phyloP scores from a whole-genome alignment of 2,113 vertebrate species.

The Pedetes capensis region DNA sequence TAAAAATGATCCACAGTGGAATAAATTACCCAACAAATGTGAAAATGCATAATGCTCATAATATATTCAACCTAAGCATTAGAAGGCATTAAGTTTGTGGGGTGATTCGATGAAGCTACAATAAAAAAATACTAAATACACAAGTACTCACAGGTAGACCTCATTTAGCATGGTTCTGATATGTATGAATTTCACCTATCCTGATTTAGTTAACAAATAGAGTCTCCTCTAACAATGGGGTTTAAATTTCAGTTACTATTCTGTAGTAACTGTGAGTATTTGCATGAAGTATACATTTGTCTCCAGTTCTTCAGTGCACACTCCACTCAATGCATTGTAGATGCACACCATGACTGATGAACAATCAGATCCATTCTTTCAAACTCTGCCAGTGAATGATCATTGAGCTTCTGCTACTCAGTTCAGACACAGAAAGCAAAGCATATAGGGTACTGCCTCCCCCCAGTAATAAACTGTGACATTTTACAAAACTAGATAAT shows the following conservation, averaged over 20 bases:
- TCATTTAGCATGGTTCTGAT: neutral
- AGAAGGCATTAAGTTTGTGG: neutral
- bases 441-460: neutral
- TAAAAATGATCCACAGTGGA: neutral
- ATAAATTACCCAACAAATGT: neutral
- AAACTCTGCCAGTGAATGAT: neutral
- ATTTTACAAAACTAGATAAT: neutral
- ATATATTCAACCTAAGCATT: neutral
- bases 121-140: neutral
- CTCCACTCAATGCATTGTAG: neutral
- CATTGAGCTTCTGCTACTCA: neutral
- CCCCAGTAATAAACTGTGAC: neutral
- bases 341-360: neutral
- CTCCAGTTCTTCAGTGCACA: neutral
- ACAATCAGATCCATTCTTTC: neutral
- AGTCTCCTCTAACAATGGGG: neutral
- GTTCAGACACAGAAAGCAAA: neutral
- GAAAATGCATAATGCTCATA: neutral
- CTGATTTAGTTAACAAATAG: neutral
- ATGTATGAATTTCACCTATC: neutral
- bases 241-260: neutral
- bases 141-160: neutral
- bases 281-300: neutral
- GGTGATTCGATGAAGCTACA: neutral
- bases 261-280: neutral